Evolutionary conservation across 2,888 invertebrate species (phyloP).

Genomic region (Drosophila pseudotakahashii): DNA sequence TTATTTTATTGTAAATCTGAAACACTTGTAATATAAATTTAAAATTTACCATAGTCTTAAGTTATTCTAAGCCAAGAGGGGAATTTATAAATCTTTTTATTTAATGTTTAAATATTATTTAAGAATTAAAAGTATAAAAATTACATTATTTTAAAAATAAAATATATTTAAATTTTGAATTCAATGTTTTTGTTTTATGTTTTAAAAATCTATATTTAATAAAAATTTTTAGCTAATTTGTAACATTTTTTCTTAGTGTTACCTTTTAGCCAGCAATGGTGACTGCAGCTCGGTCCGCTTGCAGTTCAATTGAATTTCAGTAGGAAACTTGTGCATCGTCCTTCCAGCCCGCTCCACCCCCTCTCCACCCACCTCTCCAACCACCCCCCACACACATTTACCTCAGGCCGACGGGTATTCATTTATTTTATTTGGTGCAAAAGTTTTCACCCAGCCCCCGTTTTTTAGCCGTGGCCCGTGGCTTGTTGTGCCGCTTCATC

Average conservation of each 20-base stretch:
- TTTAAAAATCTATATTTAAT: no score
- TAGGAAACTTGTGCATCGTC: conserved; percentile 47
- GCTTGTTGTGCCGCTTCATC: conserved; percentile 52
- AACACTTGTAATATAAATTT: no score
- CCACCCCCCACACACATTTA: conserved; percentile 20
- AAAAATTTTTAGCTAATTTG: no score
- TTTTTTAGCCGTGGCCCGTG: conserved; percentile 21
- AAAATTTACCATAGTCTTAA: not conserved
- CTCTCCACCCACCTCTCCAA: not conserved
- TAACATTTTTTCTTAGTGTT: not conserved
- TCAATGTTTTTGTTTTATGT: no score
- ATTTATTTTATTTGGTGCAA: conserved; percentile 40
- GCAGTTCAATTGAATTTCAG: conserved; percentile 72
- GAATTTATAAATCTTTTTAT: no score
- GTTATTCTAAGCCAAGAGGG: no score
- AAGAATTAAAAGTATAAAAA: no score
- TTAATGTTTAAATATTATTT: no score
- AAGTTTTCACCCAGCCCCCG: conserved; percentile 42
- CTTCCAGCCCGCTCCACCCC: conserved; percentile 1
- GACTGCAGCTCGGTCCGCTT: conserved; percentile 23
- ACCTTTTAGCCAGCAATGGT: conserved; percentile 10
- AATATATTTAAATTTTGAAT: no score
- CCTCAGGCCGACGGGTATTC: conserved; percentile 19
- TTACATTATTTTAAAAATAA: no score
- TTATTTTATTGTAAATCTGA: not conserved